Percentiles rank a stretch among this genome's conserved stretches.
phyloP scores from a whole-genome alignment of 2,797 vertebrate species.

The Myiotriccus ornatus region DNA sequence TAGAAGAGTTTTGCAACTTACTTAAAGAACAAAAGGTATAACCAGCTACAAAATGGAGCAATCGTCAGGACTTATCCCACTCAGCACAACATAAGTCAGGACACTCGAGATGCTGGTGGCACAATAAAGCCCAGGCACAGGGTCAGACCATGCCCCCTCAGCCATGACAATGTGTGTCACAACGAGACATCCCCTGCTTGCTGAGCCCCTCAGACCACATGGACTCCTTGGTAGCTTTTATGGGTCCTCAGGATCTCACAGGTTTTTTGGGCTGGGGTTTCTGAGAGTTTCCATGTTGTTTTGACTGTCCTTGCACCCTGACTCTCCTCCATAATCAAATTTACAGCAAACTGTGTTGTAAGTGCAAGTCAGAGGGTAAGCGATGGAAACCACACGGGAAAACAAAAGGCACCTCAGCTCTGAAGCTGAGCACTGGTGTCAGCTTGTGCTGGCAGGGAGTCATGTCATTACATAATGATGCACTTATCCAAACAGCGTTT shows the following conservation, averaged over 20 bases:
- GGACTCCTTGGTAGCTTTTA: neutral
- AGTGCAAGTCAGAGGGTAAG: neutral
- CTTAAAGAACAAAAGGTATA: neutral
- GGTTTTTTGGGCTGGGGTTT: neutral
- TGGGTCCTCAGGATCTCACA: neutral
- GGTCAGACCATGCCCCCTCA: rapidly evolving
- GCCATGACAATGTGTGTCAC: neutral
- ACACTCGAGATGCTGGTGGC: neutral
- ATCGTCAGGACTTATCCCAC: neutral
- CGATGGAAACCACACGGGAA: neutral
- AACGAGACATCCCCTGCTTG: rapidly evolving
- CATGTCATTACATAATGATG: conserved; percentile 23
- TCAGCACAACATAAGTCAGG: neutral
- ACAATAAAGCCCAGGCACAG: neutral
- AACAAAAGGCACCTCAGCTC: conserved; percentile 16
- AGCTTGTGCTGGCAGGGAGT: conserved; percentile 29
- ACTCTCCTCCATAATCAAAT: neutral
- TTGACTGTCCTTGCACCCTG: neutral
- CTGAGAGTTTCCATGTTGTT: neutral
- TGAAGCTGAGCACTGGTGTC: neutral
- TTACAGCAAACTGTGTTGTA: neutral
- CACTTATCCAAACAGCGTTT: neutral
- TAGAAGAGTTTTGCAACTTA: neutral
- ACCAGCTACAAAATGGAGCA: neutral
- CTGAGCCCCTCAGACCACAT: neutral